Conservation (phyloP, 2,113 vertebrate species). For the Micromys minutus region DNA sequence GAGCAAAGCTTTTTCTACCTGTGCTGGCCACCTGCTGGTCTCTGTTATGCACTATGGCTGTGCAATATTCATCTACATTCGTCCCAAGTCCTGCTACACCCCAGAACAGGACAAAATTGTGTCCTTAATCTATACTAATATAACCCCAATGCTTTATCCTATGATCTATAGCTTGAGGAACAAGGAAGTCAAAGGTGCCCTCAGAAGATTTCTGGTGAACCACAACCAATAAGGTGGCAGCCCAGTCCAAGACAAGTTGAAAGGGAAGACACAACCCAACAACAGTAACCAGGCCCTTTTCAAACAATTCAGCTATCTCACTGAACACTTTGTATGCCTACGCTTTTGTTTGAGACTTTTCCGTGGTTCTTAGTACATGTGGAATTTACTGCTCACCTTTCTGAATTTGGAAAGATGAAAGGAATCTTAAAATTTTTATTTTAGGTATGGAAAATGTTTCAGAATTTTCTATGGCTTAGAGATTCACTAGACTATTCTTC, state of each 20-base stretch:
- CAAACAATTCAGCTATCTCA: not conserved
- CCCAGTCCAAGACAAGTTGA: not conserved
- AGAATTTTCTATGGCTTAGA: not conserved
- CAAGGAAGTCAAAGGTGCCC: conserved; percentile 70
- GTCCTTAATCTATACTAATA: conserved; percentile 71
- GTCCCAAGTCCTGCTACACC: conserved; percentile 59
- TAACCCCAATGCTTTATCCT: conserved; percentile 75
- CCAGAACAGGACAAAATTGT: conserved; percentile 66
- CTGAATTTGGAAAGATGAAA: not conserved
- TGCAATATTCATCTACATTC: conserved; percentile 68
- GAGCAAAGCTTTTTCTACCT: conserved; percentile 69
- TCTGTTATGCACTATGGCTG: conserved; percentile 72
- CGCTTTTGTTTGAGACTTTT: not conserved
- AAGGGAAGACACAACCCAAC: not conserved
- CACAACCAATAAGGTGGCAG: not conserved
- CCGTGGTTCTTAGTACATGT: not conserved
- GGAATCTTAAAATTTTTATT: not conserved
- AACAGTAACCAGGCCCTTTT: not conserved
- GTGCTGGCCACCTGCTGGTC: conserved; percentile 62
- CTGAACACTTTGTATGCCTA: no score
- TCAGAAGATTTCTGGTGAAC: conserved; percentile 46
- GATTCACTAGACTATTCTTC: not conserved
- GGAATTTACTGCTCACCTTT: not conserved
- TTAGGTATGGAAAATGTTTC: not conserved
- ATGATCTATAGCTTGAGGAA: conserved; percentile 69